These are phyloP conservation scores for Macrostomum lignano DNA, from an alignment of 1,140 invertebrate species.

Conservation along the genomic window DNA sequence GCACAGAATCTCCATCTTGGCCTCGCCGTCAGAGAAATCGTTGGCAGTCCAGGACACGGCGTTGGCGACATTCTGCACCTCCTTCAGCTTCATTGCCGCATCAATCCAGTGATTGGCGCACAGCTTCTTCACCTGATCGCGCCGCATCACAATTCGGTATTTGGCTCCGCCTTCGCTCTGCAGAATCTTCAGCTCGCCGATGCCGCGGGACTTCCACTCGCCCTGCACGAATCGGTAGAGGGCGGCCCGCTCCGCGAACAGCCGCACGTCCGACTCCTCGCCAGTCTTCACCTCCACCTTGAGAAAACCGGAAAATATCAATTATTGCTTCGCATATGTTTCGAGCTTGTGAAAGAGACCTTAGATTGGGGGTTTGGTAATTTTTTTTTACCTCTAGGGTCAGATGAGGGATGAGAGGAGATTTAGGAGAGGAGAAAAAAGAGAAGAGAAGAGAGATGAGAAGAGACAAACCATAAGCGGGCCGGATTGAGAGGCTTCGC, in stretches of 20 bases:
- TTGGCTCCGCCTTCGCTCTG: constrained; percentile 15
- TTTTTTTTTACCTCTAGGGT: no score
- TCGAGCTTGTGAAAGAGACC: no score
- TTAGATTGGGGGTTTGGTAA: no score
- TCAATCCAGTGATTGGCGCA: constrained; percentile 27
- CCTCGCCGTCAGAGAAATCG: constrained; percentile 49
- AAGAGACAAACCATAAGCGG: no score
- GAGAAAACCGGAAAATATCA: no score
- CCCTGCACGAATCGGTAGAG: constrained; percentile 27
- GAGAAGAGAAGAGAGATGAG: no score
- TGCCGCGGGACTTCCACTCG: constrained; percentile 31
- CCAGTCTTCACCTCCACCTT: constrained; percentile 43
- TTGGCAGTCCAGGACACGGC: constrained; percentile 20
- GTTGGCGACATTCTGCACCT: constrained; percentile 14
- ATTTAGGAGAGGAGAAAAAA: no score
- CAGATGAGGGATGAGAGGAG: no score
- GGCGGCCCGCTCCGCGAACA: constrained; percentile 29
- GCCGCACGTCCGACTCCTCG: constrained; percentile 45
- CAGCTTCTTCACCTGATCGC: constrained; percentile 29
- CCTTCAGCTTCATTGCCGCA: constrained; percentile 15
- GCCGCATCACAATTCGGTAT: constrained; percentile 22
- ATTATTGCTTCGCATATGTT: no score
- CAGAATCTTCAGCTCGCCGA: constrained; percentile 30
- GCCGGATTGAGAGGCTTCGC: no score
- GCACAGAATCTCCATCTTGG: constrained; percentile 42